phyloP scores from a whole-genome alignment of 2,113 vertebrate genomes.

The Tachycineta bicolor region DNA sequence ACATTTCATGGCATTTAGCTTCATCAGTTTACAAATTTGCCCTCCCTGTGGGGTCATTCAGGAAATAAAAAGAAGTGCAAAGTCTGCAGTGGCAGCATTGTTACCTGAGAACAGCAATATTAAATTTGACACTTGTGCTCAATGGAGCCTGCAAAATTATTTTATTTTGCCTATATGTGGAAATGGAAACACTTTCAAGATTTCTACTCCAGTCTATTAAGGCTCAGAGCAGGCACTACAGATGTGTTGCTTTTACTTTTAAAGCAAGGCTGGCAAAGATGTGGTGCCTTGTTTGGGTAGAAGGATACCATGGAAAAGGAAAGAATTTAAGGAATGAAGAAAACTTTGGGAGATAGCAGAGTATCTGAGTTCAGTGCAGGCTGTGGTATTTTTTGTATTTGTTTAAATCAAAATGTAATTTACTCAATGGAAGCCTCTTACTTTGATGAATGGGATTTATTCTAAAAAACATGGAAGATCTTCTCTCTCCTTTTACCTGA shows the following conservation, averaged over 20 bases:
- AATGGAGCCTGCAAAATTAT: not conserved
- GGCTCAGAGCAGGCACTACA: not conserved
- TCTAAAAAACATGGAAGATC: not conserved
- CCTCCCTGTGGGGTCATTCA: not conserved
- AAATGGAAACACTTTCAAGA: not conserved
- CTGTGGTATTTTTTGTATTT: not conserved
- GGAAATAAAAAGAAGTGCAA: not conserved
- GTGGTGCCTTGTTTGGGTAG: not conserved
- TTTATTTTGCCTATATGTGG: not conserved
- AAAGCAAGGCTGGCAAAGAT: not conserved
- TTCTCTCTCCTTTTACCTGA: not conserved
- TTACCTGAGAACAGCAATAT: not conserved
- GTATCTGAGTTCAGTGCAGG: not conserved
- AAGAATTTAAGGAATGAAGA: slow-evolving; percentile 36
- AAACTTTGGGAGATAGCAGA: not conserved
- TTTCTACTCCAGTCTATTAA: not conserved
- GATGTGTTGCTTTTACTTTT: not conserved
- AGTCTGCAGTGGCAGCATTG: not conserved
- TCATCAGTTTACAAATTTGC: not conserved
- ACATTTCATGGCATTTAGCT: not conserved
- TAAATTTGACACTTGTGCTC: not conserved
- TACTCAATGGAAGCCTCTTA: not conserved
- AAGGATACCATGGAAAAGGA: not conserved
- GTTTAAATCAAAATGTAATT: not conserved
- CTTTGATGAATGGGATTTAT: not conserved